These are phyloP conservation scores for Plagodis dolabraria DNA, from an alignment of 2,888 invertebrate species.

Conservation along the genomic window DNA sequence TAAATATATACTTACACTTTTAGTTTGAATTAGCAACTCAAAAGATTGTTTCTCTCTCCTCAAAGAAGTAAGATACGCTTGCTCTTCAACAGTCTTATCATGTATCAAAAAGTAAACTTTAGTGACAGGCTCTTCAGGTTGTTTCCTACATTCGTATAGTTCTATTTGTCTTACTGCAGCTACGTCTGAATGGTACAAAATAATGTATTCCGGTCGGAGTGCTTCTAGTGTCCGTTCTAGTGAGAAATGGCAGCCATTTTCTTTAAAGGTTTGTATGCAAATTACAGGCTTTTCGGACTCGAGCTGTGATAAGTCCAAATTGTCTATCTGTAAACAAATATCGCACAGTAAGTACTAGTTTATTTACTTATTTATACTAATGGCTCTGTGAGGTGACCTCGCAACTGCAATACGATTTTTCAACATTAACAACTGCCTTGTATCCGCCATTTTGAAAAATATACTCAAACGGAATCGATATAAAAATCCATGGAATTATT, in stretches of 20 bases:
- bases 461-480: no score
- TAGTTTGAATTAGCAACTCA: conserved; percentile 95
- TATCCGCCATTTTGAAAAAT: no score
- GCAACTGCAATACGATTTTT: no score
- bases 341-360: neutral
- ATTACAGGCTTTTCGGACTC: conserved; percentile 87
- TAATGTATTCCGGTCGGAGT: conserved; percentile 91
- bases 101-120: conserved; percentile 96
- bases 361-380: no score
- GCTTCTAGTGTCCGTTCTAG: conserved; percentile 88
- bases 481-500: no score
- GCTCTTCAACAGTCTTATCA: conserved; percentile 97
- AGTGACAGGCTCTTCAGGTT: conserved; percentile 73
- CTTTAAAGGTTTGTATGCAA: conserved; percentile 91
- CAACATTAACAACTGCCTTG: no score
- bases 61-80: conserved; percentile 95
- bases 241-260: conserved; percentile 88
- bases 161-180: conserved; percentile 96
- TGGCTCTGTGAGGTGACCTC: no score
- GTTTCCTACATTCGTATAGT: conserved; percentile 89
- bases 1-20: conserved; percentile 87
- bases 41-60: conserved; percentile 97
- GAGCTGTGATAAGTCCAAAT: conserved; percentile 87
- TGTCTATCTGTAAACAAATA: conserved; percentile 83
- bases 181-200: conserved; percentile 96